phyloP scores from a whole-genome alignment of 2,113 vertebrate species.

The Channa maculata region DNA sequence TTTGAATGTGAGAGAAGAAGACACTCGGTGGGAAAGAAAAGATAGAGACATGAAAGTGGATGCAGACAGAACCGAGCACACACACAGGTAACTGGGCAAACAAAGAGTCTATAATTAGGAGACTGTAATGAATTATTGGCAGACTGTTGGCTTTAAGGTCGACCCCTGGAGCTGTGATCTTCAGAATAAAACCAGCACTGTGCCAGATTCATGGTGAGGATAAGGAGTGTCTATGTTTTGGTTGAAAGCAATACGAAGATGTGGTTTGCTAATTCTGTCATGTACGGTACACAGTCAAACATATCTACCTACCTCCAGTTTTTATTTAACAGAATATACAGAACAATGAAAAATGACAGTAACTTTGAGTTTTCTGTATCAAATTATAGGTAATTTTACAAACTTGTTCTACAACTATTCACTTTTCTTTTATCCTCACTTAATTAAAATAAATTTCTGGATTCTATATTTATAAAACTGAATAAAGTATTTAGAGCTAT shows the following conservation, averaged over 20 bases:
- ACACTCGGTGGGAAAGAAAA: not conserved
- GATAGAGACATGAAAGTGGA: slow-evolving; percentile 30
- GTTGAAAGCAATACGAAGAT: not conserved
- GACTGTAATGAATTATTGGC: slow-evolving; percentile 18
- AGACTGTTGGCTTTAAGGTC: not conserved
- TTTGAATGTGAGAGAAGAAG: slow-evolving; percentile 37
- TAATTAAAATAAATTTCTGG: too few relatives aligned
- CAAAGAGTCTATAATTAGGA: slow-evolving; percentile 7
- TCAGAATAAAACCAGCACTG: slow-evolving; percentile 3
- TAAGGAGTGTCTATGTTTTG: slow-evolving; percentile 25
- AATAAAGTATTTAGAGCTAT: too few relatives aligned
- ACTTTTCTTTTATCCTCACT: too few relatives aligned
- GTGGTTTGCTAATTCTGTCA: slow-evolving; percentile 24
- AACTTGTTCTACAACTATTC: too few relatives aligned
- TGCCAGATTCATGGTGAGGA: slow-evolving; percentile 10
- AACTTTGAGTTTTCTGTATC: not conserved
- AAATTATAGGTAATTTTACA: not conserved
- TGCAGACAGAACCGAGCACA: not conserved
- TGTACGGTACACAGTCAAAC: too few relatives aligned
- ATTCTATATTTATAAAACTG: too few relatives aligned
- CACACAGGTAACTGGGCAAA: slow-evolving; percentile 12
- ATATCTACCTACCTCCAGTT: not conserved
- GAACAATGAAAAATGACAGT: too few relatives aligned
- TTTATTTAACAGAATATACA: slow-evolving; percentile 10
- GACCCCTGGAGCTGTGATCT: not conserved